A percentile compares a stretch with the other conserved stretches of the same genome.
Evolutionary conservation across 2,797 vertebrate genomes (phyloP).

Genomic region (Acanthurus leucopareius): DNA sequence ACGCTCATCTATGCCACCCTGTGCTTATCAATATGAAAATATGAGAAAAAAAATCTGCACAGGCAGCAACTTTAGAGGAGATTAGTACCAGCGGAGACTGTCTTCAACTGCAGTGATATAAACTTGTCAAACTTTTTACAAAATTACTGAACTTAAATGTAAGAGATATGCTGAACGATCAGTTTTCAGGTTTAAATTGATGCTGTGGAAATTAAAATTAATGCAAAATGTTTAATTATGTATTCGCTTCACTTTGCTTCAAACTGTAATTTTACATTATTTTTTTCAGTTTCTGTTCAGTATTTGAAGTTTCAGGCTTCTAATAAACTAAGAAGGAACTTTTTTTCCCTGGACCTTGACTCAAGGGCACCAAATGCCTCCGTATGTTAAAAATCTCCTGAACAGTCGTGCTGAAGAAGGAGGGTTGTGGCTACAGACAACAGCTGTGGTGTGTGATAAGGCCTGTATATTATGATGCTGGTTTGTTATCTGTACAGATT

Average conservation of each 20-base stretch:
- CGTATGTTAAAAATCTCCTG: not conserved
- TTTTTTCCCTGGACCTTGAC: not conserved
- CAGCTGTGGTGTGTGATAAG: not conserved
- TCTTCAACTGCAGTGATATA: constrained; percentile 19
- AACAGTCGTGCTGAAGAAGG: not conserved
- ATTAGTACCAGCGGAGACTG: constrained; percentile 18
- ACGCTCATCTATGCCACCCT: constrained; percentile 21
- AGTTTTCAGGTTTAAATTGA: constrained; percentile 1
- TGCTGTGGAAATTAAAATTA: constrained; percentile 16
- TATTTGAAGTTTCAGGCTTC: not conserved
- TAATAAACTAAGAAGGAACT: not conserved
- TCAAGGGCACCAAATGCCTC: not conserved
- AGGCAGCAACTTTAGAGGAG: constrained; percentile 38
- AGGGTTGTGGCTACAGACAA: not conserved
- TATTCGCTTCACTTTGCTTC: not conserved
- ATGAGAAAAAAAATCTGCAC: constrained; percentile 34
- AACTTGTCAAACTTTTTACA: constrained; percentile 36
- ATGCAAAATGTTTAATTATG: constrained; percentile 16
- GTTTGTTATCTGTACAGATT: not conserved
- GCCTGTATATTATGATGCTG: not conserved
- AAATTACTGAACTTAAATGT: constrained; percentile 22
- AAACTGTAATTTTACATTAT: not conserved
- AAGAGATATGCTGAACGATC: constrained; percentile 14
- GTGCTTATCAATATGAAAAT: constrained; percentile 30
- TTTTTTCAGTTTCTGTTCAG: not conserved